phyloP scores from a whole-genome alignment of 2,113 vertebrate genomes.

The Octodon degus region DNA sequence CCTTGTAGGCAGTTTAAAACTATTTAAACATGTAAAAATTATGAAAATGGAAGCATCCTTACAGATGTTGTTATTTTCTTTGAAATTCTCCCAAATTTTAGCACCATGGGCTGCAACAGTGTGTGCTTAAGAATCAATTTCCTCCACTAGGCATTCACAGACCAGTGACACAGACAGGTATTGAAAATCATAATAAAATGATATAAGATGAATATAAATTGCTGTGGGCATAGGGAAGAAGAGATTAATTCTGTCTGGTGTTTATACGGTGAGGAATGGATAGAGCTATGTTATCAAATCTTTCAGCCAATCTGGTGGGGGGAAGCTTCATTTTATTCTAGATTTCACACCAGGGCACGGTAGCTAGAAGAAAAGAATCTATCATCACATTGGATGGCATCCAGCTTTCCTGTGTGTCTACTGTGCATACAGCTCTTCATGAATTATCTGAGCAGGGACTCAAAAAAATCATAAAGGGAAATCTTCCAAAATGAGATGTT shows the following conservation, averaged over 20 bases:
- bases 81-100: not conserved
- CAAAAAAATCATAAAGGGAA: not conserved
- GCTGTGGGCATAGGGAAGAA: not conserved
- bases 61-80: not conserved
- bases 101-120: no score
- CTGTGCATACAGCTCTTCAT: not conserved
- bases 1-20: not conserved
- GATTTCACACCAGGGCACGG: not conserved
- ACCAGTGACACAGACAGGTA: not conserved
- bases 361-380: not conserved
- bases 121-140: not conserved
- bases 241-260: not conserved
- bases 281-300: not conserved
- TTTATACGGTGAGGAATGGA: not conserved
- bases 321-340: not conserved
- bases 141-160: not conserved
- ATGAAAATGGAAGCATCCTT: not conserved
- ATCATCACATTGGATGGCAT: not conserved
- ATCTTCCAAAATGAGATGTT: not conserved
- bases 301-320: no score
- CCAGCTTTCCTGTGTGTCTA: not conserved
- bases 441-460: not conserved
- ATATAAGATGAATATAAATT: not conserved
- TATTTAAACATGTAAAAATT: not conserved
- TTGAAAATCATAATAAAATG: not conserved